Conservation (phyloP, 2,113 vertebrate genomes). For the Parotia lawesii region DNA sequence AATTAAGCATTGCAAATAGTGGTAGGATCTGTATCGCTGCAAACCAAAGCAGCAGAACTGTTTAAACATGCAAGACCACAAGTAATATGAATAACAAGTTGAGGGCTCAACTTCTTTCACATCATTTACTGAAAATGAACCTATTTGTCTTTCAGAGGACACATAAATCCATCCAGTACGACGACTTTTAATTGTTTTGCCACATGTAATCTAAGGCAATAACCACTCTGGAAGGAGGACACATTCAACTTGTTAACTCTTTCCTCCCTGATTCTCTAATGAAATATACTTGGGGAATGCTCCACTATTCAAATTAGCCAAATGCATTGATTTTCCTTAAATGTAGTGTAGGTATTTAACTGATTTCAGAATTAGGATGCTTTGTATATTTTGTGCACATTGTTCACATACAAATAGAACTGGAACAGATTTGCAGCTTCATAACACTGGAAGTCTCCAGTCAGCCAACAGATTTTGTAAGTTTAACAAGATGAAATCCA, state of each 20-base stretch:
- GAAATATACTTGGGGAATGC: background rate
- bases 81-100: background rate
- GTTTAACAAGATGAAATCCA: background rate
- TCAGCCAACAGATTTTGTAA: background rate
- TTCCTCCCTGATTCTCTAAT: background rate
- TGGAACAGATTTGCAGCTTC: background rate
- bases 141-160: background rate
- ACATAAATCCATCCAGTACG: background rate
- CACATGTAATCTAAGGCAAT: background rate
- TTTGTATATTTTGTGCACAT: background rate
- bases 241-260: background rate
- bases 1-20: background rate
- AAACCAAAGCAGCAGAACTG: background rate
- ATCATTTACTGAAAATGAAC: background rate
- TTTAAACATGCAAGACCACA: slow-evolving; percentile 3
- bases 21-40: background rate
- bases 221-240: background rate
- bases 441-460: background rate
- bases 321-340: background rate
- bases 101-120: background rate
- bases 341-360: background rate
- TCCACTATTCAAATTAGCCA: background rate
- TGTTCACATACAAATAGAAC: background rate
- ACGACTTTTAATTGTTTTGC: background rate
- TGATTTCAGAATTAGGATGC: background rate